Percentiles rank a stretch among this genome's conserved stretches.
Evolutionary conservation across 2,888 invertebrate genomes (phyloP).

Genomic region (Aphodius sticticus): DNA sequence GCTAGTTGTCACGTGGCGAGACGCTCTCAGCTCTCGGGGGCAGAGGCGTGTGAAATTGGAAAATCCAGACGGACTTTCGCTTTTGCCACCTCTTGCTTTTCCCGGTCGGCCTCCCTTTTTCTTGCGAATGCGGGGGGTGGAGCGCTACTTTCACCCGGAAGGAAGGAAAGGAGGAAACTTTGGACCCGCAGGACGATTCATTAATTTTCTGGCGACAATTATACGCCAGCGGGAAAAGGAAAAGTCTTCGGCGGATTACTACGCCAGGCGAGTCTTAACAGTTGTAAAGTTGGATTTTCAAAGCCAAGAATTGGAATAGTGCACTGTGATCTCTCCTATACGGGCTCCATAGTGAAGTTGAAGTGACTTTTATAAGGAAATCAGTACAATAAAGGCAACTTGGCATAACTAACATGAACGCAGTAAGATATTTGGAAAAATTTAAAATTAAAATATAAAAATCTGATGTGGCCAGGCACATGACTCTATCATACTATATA

Average conservation of each 20-base stretch:
- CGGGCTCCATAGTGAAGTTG: too few relatives aligned
- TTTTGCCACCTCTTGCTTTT: constrained; percentile 30
- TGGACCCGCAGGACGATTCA: background rate
- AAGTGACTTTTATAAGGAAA: too few relatives aligned
- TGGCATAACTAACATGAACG: too few relatives aligned
- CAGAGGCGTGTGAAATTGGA: constrained; percentile 61
- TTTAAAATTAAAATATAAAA: too few relatives aligned
- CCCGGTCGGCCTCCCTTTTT: background rate
- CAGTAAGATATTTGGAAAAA: too few relatives aligned
- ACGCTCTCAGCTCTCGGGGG: constrained; percentile 53
- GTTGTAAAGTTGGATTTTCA: background rate
- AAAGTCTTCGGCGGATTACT: constrained; percentile 4
- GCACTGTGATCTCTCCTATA: too few relatives aligned
- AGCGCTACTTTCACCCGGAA: background rate
- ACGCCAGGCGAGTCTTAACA: background rate
- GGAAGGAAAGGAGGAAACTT: background rate
- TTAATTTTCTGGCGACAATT: background rate
- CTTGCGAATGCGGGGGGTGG: background rate
- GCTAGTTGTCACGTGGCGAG: constrained; percentile 53
- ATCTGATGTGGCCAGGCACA: too few relatives aligned
- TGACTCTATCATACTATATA: too few relatives aligned
- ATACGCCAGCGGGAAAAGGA: background rate
- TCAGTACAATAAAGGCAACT: too few relatives aligned
- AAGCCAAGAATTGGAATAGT: too few relatives aligned
- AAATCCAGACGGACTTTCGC: constrained; percentile 57